Evolutionary conservation across 2,113 vertebrate species (phyloP).

Genomic region (Progne subis): DNA sequence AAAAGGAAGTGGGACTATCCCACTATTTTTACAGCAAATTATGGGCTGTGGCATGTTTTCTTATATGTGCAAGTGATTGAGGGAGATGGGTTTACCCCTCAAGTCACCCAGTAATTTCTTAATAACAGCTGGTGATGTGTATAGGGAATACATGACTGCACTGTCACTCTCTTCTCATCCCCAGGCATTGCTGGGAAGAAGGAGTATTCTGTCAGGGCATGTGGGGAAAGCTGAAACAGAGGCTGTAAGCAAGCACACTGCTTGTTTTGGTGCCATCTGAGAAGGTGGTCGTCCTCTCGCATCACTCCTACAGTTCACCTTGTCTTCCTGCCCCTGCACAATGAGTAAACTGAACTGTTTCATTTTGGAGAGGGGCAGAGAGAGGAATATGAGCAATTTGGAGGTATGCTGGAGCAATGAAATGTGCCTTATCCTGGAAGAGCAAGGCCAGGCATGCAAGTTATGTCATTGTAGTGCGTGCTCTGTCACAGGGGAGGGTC

Average conservation of each 20-base stretch:
- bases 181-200: not conserved
- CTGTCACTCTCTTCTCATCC: not conserved
- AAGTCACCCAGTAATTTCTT: not conserved
- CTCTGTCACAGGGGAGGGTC: not conserved
- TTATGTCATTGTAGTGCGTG: not conserved
- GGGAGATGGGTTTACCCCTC: not conserved
- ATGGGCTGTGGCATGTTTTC: not conserved
- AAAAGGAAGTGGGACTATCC: not conserved
- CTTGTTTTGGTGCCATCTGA: not conserved
- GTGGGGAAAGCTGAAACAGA: not conserved
- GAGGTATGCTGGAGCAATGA: not conserved
- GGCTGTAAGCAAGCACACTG: not conserved
- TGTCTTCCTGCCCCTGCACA: not conserved
- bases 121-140: not conserved
- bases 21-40: not conserved
- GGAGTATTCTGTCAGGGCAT: not conserved
- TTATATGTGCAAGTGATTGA: not conserved
- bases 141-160: not conserved
- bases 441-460: conserved; percentile 17
- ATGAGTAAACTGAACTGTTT: not conserved
- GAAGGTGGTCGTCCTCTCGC: not conserved
- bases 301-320: not conserved
- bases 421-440: not conserved
- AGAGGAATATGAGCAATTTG: not conserved
- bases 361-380: not conserved